A percentile compares a stretch with the other conserved stretches of the same genome.
Evolutionary conservation across 2,797 vertebrate genomes (phyloP).

Genomic region (Sebastes kiyomatsui): DNA sequence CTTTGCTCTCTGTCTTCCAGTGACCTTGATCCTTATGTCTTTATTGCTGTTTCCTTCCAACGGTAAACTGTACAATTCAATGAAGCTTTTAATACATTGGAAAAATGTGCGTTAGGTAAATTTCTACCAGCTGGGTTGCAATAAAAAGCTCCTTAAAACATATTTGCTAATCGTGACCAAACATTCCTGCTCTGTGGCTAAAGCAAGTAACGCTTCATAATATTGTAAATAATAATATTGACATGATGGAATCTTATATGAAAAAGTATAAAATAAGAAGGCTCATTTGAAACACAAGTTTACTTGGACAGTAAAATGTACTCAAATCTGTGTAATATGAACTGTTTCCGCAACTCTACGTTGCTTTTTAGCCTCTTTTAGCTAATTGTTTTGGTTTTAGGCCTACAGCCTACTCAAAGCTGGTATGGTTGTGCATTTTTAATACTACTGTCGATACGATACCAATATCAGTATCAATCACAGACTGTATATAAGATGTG

Average conservation of each 20-base stretch:
- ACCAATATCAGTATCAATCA: background rate
- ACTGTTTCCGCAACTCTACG: background rate
- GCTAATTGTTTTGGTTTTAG: background rate
- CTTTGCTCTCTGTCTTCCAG: background rate
- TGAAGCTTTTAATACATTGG: background rate
- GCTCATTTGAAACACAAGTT: background rate
- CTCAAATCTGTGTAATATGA: background rate
- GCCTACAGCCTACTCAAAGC: background rate
- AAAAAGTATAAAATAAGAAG: background rate
- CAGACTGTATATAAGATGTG: background rate
- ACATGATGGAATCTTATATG: background rate
- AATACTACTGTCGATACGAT: background rate
- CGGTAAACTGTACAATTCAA: background rate
- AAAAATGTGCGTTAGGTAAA: background rate
- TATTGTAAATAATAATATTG: background rate
- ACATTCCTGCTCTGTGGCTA: background rate
- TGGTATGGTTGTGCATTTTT: background rate
- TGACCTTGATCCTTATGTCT: background rate
- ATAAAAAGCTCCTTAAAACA: background rate
- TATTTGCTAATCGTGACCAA: background rate
- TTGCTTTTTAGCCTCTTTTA: background rate
- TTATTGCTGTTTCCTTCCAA: background rate
- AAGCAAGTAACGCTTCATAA: background rate
- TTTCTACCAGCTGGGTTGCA: background rate
- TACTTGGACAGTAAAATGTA: background rate